Evolutionary conservation across 2,888 invertebrate species (phyloP), one percentile per base, ranked within the genome.

Genomic region (Neuroscelio doddi): DNA sequence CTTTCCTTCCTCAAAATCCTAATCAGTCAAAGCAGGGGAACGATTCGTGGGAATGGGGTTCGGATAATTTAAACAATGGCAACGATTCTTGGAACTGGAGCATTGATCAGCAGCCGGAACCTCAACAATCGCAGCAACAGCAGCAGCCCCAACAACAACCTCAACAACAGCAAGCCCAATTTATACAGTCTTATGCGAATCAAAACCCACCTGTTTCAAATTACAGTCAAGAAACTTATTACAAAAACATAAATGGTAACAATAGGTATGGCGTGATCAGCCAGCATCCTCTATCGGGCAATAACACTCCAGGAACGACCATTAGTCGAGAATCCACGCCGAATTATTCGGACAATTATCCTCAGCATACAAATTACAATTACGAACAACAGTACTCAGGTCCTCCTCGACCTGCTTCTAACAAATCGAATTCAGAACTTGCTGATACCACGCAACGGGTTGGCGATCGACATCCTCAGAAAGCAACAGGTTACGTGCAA

Each of bases 61-160:
- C 68, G 3, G 80, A 79, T 12, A 72, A 73, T 34, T 47, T 61
- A 17, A 79, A 78, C 45, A 80, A 79, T 63, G 79, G 78, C 5
- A 82, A 82, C 62, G 82, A 83, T 70, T 78, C 82, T 0, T 84
- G 84, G 84, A 80, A 84, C 49, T 84, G 83, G 83, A 81, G 79
- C 53, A 66, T 82, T 39, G 84, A 82, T 50, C 80, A 80, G 52
- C 79, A 81, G 42, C 42, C 78, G 0, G 82, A 83, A 34, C 41
- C 64, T 21, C 75, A 76, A 10, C 68, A 68, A 34, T 62, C 61
- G 16, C 63, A 44, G 9, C 53, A 53, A 4, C 61, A 51, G 15
- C 70, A 64, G 14, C 68, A 68, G 38, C 55, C 27, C 50, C 70
- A 64, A n/a, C n/a, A n/a, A 21, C 69, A 59, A 45, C 49, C 56